A percentile compares a stretch with the other conserved stretches of the same genome.
Evolutionary conservation across 35 echinoderm and acorn worm genomes (phyloP).

Genomic region (Anneissia japonica): DNA sequence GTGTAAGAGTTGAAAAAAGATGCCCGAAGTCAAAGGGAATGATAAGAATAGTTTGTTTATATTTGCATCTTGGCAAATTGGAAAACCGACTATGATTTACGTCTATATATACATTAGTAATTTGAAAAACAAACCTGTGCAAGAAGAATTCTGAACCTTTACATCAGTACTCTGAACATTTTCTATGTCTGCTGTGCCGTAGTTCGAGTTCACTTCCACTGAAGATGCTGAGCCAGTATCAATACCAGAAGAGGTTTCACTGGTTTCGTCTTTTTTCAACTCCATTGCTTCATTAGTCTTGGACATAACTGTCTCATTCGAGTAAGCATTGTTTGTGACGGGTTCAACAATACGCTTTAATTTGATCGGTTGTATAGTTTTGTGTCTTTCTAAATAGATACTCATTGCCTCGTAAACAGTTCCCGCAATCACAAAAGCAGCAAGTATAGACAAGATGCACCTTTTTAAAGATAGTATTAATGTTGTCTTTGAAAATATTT

Average conservation of each 20-base stretch:
- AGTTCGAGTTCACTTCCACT: not conserved
- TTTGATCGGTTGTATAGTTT: not conserved
- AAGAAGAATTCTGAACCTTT: too few species aligned
- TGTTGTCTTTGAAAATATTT: too few species aligned
- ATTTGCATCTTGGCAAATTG: too few species aligned
- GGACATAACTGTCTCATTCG: not conserved
- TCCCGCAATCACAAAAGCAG: not conserved
- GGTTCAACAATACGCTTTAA: not conserved
- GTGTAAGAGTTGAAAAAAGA: too few species aligned
- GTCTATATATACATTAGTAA: too few species aligned
- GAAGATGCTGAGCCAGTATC: not conserved
- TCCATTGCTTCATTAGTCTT: not conserved
- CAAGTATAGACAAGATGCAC: not conserved
- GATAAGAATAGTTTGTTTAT: too few species aligned
- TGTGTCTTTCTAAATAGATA: not conserved
- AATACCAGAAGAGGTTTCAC: not conserved
- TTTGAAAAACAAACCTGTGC: too few species aligned
- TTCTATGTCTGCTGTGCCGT: not conserved
- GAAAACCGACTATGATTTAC: too few species aligned
- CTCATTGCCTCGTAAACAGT: not conserved
- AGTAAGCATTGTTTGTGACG: not conserved
- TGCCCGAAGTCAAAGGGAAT: too few species aligned
- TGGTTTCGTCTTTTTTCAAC: not conserved
- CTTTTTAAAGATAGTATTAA: not conserved
- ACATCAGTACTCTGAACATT: too few species aligned